phyloP scores from a whole-genome alignment of 2,888 invertebrate species.

The Anarsia innoxiella region DNA sequence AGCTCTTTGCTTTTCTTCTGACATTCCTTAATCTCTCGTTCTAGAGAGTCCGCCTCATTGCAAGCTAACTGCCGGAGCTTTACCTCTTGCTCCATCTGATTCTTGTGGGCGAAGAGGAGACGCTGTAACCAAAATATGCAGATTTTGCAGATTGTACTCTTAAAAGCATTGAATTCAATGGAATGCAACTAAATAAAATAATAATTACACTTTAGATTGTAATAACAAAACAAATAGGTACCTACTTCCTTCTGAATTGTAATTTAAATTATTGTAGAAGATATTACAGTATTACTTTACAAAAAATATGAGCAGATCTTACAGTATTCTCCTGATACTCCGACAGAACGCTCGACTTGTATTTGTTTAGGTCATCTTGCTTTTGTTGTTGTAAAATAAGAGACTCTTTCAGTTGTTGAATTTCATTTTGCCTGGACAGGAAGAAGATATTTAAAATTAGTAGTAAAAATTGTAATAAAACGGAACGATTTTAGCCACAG shows the following conservation, averaged over 20 bases:
- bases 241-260: no score
- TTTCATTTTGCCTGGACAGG: slow-evolving; percentile 58
- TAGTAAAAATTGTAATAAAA: not conserved
- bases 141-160: no score
- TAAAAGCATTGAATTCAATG: no score
- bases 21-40: slow-evolving; percentile 58
- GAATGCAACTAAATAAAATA: no score
- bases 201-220: no score
- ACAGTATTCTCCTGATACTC: slow-evolving; percentile 71
- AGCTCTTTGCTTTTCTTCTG: slow-evolving; percentile 65
- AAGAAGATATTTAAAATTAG: not conserved
- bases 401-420: slow-evolving; percentile 56
- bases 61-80: slow-evolving; percentile 70
- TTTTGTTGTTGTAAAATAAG: slow-evolving; percentile 52
- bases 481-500: no score
- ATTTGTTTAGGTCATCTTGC: slow-evolving; percentile 56
- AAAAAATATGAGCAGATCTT: no score
- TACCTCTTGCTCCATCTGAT: slow-evolving; percentile 81
- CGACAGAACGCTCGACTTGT: slow-evolving; percentile 54
- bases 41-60: slow-evolving; percentile 60
- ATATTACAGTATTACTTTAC: no score
- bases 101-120: slow-evolving; percentile 79
- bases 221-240: no score
- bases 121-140: slow-evolving; percentile 62
- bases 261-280: no score